phyloP scores from a whole-genome alignment of 1,140 invertebrate species.

The Tetraneura akinire region DNA sequence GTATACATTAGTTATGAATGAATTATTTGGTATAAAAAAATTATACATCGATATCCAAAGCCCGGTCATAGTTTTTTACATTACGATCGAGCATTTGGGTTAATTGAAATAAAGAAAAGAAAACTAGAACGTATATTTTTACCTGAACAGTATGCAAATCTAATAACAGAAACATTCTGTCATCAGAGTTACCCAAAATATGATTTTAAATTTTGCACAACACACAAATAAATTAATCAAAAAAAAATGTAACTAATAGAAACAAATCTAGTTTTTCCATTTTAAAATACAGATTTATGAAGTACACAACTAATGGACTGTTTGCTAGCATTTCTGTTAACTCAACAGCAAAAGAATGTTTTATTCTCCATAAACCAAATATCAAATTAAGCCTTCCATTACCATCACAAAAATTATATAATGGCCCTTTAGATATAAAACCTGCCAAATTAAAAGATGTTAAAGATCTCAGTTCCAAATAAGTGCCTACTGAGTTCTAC shows the following conservation, averaged over 20 bases:
- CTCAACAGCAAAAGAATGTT: not conserved
- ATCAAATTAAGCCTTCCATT: too few relatives aligned
- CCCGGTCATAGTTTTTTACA: not conserved
- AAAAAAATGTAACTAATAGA: not conserved
- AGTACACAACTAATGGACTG: not conserved
- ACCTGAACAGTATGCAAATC: not conserved
- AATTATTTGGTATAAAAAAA: not conserved
- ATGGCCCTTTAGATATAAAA: too few relatives aligned
- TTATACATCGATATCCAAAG: not conserved
- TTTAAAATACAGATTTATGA: not conserved
- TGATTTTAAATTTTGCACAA: not conserved
- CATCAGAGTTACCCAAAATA: not conserved
- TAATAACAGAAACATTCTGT: not conserved
- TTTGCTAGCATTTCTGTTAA: not conserved
- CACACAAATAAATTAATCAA: not conserved
- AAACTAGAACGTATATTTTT: not conserved
- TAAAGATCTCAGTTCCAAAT: too few relatives aligned
- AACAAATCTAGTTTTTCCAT: not conserved
- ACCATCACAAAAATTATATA: too few relatives aligned
- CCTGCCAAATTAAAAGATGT: too few relatives aligned
- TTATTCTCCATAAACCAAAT: not conserved
- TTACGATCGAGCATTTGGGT: not conserved
- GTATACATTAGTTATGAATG: too few relatives aligned
- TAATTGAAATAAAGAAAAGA: not conserved
- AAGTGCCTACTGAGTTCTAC: too few relatives aligned